phyloP scores from a whole-genome alignment of 2,888 invertebrate species.

The Dasysyrphus albostriatus region DNA sequence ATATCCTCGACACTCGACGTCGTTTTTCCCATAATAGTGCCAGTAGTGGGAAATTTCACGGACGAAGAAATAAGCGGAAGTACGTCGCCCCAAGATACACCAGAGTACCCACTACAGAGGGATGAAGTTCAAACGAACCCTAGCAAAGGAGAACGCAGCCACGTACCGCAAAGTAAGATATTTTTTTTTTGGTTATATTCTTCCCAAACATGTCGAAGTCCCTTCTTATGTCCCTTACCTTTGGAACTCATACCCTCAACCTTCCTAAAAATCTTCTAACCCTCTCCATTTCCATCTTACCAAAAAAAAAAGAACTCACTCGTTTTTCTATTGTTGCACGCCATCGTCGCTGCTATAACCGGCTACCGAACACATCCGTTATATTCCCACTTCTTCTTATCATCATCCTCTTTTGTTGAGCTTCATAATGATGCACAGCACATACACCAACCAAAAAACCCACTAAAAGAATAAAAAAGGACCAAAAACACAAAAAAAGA shows the following conservation, averaged over 20 bases:
- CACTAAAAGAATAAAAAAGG: constrained; percentile 7
- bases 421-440: constrained; percentile 71
- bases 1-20: constrained; percentile 44
- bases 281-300: neutral
- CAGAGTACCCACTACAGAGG: constrained; percentile 88
- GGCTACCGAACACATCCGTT: constrained; percentile 56
- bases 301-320: constrained; percentile 40
- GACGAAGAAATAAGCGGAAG: constrained; percentile 85
- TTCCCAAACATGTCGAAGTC: constrained; percentile 47
- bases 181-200: constrained; percentile 33
- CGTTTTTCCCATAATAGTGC: constrained; percentile 82
- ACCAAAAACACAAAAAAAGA: constrained; percentile 30
- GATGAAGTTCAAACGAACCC: constrained; percentile 88
- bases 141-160: constrained; percentile 85
- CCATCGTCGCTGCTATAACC: constrained; percentile 34
- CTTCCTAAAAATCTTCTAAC: neutral
- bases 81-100: constrained; percentile 84
- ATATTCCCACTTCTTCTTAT: constrained; percentile 60
- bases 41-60: constrained; percentile 87
- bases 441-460: constrained; percentile 43
- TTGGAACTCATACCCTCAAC: constrained; percentile 19
- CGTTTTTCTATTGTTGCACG: constrained; percentile 66
- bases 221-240: constrained; percentile 46
- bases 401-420: constrained; percentile 64
- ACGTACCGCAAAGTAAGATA: constrained; percentile 81